These are phyloP conservation scores for Chloroceryle inda DNA, from an alignment of 2,797 vertebrate species.

Conservation along the genomic window DNA sequence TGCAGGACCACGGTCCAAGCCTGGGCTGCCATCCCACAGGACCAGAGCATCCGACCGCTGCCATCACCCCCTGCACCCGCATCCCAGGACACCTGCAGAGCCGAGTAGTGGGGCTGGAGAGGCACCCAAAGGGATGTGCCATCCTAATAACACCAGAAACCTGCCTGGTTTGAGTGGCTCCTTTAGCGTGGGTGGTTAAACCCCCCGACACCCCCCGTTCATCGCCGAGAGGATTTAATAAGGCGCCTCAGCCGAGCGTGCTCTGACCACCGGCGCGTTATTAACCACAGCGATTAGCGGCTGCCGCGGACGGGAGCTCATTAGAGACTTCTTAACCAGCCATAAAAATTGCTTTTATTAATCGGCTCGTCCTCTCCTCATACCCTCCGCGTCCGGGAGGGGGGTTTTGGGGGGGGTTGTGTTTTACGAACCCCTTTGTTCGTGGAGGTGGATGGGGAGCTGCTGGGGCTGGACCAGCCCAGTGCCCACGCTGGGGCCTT, in stretches of 20 bases:
- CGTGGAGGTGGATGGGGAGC: fast-evolving
- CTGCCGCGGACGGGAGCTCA: background rate
- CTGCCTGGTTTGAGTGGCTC: background rate
- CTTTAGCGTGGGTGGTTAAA: background rate
- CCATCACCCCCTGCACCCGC: fast-evolving
- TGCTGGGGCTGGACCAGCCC: background rate
- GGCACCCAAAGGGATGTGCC: fast-evolving
- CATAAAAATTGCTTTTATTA: background rate
- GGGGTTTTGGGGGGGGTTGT: background rate
- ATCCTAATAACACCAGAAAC: fast-evolving
- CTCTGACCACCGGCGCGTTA: background rate
- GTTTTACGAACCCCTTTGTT: background rate
- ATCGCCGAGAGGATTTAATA: background rate
- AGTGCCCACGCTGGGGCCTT: fast-evolving
- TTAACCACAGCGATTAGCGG: background rate
- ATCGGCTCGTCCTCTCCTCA: background rate
- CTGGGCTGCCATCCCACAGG: background rate
- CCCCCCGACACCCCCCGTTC: background rate
- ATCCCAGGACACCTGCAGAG: fast-evolving
- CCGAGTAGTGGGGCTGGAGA: fast-evolving
- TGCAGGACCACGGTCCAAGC: background rate
- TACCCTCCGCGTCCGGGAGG: fast-evolving
- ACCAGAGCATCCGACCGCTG: fast-evolving
- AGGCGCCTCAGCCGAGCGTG: background rate
- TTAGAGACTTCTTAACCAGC: background rate